phyloP scores from a whole-genome alignment of 2,888 invertebrate species.

The Melanotus villosus region DNA sequence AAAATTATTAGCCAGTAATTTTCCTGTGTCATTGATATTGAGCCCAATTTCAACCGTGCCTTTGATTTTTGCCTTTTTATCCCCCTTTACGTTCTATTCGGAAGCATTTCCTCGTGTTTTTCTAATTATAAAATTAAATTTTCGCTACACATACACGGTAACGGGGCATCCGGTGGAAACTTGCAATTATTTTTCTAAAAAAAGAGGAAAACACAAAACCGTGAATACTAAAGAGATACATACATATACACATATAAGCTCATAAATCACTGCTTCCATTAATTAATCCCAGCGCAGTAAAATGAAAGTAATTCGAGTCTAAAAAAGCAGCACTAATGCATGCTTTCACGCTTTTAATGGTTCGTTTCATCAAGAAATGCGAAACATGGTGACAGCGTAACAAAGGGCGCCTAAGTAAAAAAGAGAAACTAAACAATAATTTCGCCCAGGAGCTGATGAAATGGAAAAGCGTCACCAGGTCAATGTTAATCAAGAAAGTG shows the following conservation, averaged over 20 bases:
- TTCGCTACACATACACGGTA: neutral
- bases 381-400: constrained; percentile 45
- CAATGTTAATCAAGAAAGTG: constrained; percentile 43
- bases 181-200: neutral
- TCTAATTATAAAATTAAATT: no score
- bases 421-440: constrained; percentile 40
- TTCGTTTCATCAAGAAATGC: constrained; percentile 45
- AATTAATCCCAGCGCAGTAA: constrained; percentile 40
- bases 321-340: constrained; percentile 46
- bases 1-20: neutral
- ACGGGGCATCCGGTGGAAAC: neutral
- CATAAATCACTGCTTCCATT: constrained; percentile 44
- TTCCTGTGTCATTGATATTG: neutral
- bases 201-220: constrained; percentile 13
- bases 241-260: constrained; percentile 20
- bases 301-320: constrained; percentile 42
- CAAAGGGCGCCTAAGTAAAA: constrained; percentile 40
- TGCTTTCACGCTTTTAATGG: constrained; percentile 46
- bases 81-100: no score
- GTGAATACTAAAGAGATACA: constrained; percentile 26
- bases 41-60: no score
- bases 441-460: constrained; percentile 32
- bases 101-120: no score
- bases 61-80: no score
- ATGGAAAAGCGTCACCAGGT: constrained; percentile 40